Evolutionary conservation across 2,797 vertebrate species (phyloP), one percentile per base, ranked within the genome.

Genomic region (Linurgus olivaceus): DNA sequence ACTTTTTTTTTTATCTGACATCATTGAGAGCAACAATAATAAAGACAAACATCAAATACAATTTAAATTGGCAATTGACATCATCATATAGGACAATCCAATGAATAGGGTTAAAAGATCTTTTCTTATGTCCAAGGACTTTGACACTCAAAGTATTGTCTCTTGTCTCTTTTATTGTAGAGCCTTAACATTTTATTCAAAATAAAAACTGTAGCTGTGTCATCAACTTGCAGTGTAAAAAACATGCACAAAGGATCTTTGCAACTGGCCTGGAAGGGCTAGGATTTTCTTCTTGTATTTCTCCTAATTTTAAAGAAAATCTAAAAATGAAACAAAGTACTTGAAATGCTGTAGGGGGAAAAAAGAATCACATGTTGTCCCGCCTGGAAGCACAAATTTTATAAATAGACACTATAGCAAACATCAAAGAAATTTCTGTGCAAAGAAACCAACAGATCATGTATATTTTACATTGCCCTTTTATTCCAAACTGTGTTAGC

Each of bases 321-420:
- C 59, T 85, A 83, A 93, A 80, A 92, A 94, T 83, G 88, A 97
- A 97, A 97, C 75, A 85, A 92, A 96, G 92, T 95, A 86, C 73
- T 96, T 94, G 83, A 85, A 86, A 83, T 82, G 42, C 88, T 97
- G 86, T 21, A 79, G 78, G 71, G 91, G 40, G 38, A 4, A 13
- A 76, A 87, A 93, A 59, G 88, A 79, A 87, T 84, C 78, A 83
- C 81, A 63, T 71, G 47, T 65, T 83, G 89, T 96, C 96, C 95
- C 0, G 9, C 93, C 83, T 78, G 65, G 90, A 86, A 97, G 86
- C 93, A 79, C 58, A 74, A 24, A 70, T 87, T 89, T 89, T 93
- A 96, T 95, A 95, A 97, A 96, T 91, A 97, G 96, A 88, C 85
- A 83, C 28, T 88, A 62, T 37, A 72, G 33, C 67, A 62, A 80